These are phyloP conservation scores for Aleiodes testaceus DNA, from an alignment of 2,888 invertebrate species.

Conservation along the genomic window DNA sequence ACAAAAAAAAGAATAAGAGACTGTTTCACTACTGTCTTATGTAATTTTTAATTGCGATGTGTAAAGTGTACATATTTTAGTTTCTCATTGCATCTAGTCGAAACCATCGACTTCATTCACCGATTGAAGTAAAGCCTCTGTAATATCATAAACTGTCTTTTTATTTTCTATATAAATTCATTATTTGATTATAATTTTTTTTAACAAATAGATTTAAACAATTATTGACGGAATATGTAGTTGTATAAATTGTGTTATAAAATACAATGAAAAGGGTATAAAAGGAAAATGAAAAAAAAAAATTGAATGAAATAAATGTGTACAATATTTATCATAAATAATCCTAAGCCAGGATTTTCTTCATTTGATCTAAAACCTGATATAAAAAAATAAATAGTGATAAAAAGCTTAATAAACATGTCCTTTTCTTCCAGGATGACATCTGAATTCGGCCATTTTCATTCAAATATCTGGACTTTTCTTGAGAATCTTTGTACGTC, in stretches of 20 bases:
- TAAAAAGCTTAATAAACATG: too few relatives aligned
- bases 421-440: too few relatives aligned
- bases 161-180: constrained; percentile 23
- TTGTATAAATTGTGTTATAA: constrained; percentile 62
- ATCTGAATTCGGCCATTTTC: too few relatives aligned
- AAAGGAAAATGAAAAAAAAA: constrained; percentile 33
- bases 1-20: constrained; percentile 44
- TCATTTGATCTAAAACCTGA: neutral
- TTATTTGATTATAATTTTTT: constrained; percentile 33
- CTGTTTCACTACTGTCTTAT: constrained; percentile 43
- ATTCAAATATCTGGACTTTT: too few relatives aligned
- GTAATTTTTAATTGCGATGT: constrained; percentile 25
- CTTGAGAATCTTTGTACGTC: too few relatives aligned
- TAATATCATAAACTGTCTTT: neutral
- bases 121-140: constrained; percentile 13
- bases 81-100: constrained; percentile 41
- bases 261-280: constrained; percentile 57
- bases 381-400: neutral
- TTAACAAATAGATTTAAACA: constrained; percentile 37
- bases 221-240: constrained; percentile 50
- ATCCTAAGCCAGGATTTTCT: neutral
- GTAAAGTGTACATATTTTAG: constrained; percentile 47
- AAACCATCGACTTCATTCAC: constrained; percentile 35
- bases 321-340: constrained; percentile 22
- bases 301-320: constrained; percentile 19